Percentiles rank a stretch among this genome's conserved stretches.
phyloP scores from a whole-genome alignment of 2,888 invertebrate species.

The Polydrusus pterygomalis region DNA sequence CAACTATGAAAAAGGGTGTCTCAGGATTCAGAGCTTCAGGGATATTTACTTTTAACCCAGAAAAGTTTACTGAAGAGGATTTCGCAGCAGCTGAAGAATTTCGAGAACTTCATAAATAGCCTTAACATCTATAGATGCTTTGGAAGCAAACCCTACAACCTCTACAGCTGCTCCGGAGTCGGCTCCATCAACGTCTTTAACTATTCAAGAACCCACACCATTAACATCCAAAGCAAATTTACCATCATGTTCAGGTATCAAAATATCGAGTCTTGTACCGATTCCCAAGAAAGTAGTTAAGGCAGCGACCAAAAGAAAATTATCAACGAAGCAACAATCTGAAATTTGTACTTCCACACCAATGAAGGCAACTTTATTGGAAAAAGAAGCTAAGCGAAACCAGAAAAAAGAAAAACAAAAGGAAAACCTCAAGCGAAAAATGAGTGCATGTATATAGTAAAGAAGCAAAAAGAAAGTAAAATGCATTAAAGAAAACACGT shows the following conservation, averaged over 20 bases:
- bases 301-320: conserved; percentile 9
- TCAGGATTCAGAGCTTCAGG: conserved; percentile 53
- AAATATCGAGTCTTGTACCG: neutral
- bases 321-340: conserved; percentile 38
- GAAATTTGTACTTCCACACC: conserved; percentile 41
- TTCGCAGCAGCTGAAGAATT: conserved; percentile 46
- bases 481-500: neutral
- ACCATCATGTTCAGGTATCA: neutral
- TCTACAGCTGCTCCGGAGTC: neutral
- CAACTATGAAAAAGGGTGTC: conserved; percentile 52
- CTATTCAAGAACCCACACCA: conserved; percentile 13
- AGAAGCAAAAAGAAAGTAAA: neutral
- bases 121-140: neutral
- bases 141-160: neutral
- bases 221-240: conserved; percentile 32
- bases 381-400: conserved; percentile 39
- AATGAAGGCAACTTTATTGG: conserved; percentile 32
- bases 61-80: neutral
- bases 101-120: conserved; percentile 2
- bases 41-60: conserved; percentile 47
- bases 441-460: neutral
- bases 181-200: too few relatives aligned
- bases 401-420: neutral
- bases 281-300: neutral
- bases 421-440: neutral